phyloP scores from a whole-genome alignment of 1,140 invertebrate genomes.

The Drosophila orena region DNA sequence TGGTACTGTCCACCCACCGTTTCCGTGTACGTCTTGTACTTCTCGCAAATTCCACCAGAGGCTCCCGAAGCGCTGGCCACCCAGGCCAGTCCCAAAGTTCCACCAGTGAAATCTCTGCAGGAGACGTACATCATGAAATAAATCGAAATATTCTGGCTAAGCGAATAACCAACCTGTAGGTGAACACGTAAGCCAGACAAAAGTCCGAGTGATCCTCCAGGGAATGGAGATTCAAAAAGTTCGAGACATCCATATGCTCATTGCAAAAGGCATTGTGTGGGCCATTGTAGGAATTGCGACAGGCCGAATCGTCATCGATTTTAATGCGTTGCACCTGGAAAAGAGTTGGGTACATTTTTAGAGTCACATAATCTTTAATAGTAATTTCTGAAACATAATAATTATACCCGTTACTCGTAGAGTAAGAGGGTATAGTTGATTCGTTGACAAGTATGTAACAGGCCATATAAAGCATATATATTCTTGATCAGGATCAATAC shows the following conservation, averaged over 20 bases:
- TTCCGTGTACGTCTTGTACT: slow-evolving; percentile 98
- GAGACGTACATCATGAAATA: neutral
- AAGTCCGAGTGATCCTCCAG: slow-evolving; percentile 98
- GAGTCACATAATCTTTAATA: too few relatives aligned
- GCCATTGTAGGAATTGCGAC: slow-evolving; percentile 87
- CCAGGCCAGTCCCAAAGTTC: slow-evolving; percentile 98
- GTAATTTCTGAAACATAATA: too few relatives aligned
- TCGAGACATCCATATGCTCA: slow-evolving; percentile 99
- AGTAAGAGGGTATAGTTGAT: too few relatives aligned
- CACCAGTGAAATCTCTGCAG: slow-evolving; percentile 95
- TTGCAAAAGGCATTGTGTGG: slow-evolving; percentile 97
- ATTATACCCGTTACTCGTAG: too few relatives aligned
- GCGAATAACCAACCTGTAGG: slow-evolving; percentile 88
- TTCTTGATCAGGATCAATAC: too few relatives aligned
- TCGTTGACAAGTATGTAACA: too few relatives aligned
- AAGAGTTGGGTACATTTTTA: too few relatives aligned
- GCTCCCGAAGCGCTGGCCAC: slow-evolving; percentile 98
- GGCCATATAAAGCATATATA: too few relatives aligned
- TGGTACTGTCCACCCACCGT: slow-evolving; percentile 96
- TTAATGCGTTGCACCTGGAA: slow-evolving; percentile 85
- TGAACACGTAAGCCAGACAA: slow-evolving; percentile 99
- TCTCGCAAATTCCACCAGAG: slow-evolving; percentile 99
- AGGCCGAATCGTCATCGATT: slow-evolving; percentile 95
- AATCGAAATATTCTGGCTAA: neutral
- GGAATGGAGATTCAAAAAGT: slow-evolving; percentile 99